A percentile compares a stretch with the other conserved stretches of the same genome.
Evolutionary conservation across 1,140 invertebrate genomes (phyloP).

Genomic region (Acyrthosiphon pisum): DNA sequence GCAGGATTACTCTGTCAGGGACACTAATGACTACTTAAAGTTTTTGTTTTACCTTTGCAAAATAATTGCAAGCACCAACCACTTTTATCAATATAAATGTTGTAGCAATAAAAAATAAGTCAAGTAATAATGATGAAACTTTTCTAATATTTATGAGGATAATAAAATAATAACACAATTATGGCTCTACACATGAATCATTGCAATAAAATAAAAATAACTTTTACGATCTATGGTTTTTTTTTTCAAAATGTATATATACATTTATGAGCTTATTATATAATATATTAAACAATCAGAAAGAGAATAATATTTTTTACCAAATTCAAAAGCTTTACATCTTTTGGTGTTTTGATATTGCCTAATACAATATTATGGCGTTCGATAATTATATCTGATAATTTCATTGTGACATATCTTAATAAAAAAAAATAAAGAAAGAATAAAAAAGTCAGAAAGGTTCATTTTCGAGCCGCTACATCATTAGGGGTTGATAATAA

Average conservation of each 20-base stretch:
- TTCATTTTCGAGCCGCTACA: background rate
- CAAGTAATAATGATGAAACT: slow-evolving; percentile 32
- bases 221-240: background rate
- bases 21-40: slow-evolving; percentile 32
- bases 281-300: background rate
- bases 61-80: background rate
- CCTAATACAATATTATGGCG: background rate
- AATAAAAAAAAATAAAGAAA: background rate
- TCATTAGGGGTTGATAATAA: slow-evolving; percentile 39
- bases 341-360: background rate
- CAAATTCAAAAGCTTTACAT: background rate
- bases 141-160: slow-evolving; percentile 30
- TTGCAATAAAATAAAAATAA: background rate
- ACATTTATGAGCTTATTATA: background rate
- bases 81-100: slow-evolving; percentile 30
- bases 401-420: background rate
- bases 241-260: background rate
- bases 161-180: slow-evolving; percentile 29
- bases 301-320: background rate
- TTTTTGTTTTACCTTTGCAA: slow-evolving; percentile 24
- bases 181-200: background rate
- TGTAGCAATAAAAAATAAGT: slow-evolving; percentile 32
- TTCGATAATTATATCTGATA: background rate
- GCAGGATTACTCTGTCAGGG: background rate
- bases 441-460: background rate